Conservation (phyloP, 2,888 invertebrate genomes). For the Parnassius smintheus region DNA sequence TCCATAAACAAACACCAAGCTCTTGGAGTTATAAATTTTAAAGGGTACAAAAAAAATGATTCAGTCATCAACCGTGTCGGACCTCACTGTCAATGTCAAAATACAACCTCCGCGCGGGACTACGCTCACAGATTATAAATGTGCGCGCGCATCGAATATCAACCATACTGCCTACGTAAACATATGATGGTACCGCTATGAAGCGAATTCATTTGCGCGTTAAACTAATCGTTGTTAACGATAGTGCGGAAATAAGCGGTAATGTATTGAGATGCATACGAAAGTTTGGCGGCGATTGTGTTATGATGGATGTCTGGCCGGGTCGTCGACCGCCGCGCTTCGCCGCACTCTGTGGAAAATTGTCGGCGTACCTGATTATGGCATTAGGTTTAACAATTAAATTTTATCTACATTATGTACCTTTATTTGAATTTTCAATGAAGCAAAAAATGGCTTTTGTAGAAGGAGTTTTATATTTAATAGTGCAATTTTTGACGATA, state of each 20-base stretch:
- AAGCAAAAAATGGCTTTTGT: not conserved
- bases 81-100: conserved; percentile 23
- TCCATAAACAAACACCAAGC: too few species aligned
- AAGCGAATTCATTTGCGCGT: conserved; percentile 18
- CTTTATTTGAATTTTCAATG: conserved; percentile 2
- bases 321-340: conserved; percentile 18
- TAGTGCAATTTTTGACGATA: too few species aligned
- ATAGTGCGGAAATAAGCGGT: conserved; percentile 10
- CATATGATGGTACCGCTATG: conserved; percentile 14
- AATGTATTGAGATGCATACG: conserved; percentile 15
- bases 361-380: conserved; percentile 9
- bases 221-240: conserved; percentile 1
- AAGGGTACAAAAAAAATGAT: conserved; percentile 10
- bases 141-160: conserved; percentile 18
- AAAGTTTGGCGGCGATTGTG: conserved; percentile 15
- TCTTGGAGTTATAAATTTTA: not conserved
- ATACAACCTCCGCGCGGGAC: conserved; percentile 16
- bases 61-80: conserved; percentile 15
- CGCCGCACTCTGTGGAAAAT: conserved; percentile 16
- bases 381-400: conserved; percentile 10
- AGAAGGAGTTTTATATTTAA: too few species aligned
- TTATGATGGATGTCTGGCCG: conserved; percentile 13
- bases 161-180: conserved; percentile 3
- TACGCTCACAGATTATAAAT: conserved; percentile 14
- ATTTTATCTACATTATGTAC: conserved; percentile 1